phyloP scores from a whole-genome alignment of 2,113 vertebrate species.

The Carlito syrichta region DNA sequence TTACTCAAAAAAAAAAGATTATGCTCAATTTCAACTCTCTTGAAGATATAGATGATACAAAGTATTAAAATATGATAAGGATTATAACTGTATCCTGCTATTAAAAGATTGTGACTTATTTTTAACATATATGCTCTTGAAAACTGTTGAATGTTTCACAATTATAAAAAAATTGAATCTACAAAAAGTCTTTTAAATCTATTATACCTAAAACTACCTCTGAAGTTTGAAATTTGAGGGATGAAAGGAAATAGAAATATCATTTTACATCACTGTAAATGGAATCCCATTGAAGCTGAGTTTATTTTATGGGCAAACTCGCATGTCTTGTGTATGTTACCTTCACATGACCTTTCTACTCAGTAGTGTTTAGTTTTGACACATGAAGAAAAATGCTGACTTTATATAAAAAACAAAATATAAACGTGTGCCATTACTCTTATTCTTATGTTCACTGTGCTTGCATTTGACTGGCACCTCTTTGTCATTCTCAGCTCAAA shows the following conservation, averaged over 20 bases:
- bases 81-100: background rate
- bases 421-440: constrained; percentile 5
- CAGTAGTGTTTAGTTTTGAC: constrained; percentile 24
- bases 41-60: background rate
- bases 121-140: constrained; percentile 21
- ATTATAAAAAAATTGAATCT: background rate
- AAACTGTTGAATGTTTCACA: constrained; percentile 36
- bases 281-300: constrained; percentile 15
- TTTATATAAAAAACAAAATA: background rate
- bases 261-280: constrained; percentile 10
- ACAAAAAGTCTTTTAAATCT: constrained; percentile 10
- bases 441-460: background rate
- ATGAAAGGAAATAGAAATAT: constrained; percentile 42
- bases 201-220: background rate
- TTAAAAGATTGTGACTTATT: constrained; percentile 24
- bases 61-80: background rate
- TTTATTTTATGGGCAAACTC: constrained; percentile 25
- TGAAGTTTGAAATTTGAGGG: constrained; percentile 33
- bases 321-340: constrained; percentile 1
- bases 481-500: constrained; percentile 39
- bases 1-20: too few species aligned
- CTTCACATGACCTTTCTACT: constrained; percentile 42
- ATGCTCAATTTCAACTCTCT: background rate
- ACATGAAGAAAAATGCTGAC: constrained; percentile 39
- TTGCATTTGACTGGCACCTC: constrained; percentile 34